A percentile compares a stretch with the other conserved stretches of the same genome.
phyloP scores from a whole-genome alignment of 2,113 vertebrate species.

The Syrrhaptes paradoxus region DNA sequence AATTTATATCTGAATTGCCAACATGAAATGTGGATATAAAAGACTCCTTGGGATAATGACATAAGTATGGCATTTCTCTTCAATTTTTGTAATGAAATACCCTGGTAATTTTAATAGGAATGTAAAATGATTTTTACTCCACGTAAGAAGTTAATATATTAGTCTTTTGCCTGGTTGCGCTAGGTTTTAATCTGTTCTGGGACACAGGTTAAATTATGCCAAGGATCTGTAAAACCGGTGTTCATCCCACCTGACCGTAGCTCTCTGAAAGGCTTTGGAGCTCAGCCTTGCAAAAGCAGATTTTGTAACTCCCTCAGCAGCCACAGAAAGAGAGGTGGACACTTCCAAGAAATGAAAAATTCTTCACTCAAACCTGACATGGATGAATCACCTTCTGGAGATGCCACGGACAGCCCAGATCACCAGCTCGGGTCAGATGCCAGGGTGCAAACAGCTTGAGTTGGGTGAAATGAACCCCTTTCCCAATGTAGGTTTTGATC shows the following conservation, averaged over 20 bases:
- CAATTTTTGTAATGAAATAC: background rate
- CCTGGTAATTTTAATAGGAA: background rate
- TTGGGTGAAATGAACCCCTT: background rate
- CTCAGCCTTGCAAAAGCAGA: background rate
- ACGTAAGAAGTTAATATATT: background rate
- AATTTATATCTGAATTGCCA: background rate
- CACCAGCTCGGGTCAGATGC: background rate
- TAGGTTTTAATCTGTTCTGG: background rate
- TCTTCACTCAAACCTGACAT: background rate
- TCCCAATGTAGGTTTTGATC: background rate
- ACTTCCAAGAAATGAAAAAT: background rate
- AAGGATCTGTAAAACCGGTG: background rate
- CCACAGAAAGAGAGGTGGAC: background rate
- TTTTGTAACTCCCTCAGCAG: background rate
- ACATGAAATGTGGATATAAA: background rate
- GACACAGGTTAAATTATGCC: background rate
- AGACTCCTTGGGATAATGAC: background rate
- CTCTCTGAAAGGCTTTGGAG: background rate
- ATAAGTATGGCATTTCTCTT: background rate
- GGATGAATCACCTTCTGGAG: background rate
- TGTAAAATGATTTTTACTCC: background rate
- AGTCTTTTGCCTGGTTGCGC: background rate
- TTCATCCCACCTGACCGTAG: background rate
- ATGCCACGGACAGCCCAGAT: background rate
- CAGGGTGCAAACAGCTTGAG: accelerated